Percentiles rank a stretch among this genome's conserved stretches.
Evolutionary conservation across 2,797 vertebrate species (phyloP).

Genomic region (Megalops cyprinoides): DNA sequence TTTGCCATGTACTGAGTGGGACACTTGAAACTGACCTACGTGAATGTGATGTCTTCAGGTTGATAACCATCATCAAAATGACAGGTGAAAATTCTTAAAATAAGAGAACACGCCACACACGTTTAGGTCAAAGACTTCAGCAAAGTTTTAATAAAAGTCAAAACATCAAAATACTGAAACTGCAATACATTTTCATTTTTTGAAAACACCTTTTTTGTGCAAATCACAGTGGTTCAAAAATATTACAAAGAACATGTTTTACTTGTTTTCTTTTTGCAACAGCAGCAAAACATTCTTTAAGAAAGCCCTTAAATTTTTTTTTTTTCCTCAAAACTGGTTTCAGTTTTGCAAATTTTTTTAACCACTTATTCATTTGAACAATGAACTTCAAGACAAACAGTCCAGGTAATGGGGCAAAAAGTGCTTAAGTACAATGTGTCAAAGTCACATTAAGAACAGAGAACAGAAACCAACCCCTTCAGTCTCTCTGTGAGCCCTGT

Average conservation of each 20-base stretch:
- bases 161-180: slow-evolving; percentile 83
- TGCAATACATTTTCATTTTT: slow-evolving; percentile 56
- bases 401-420: slow-evolving; percentile 60
- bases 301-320: slow-evolving; percentile 77
- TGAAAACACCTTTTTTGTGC: slow-evolving; percentile 69
- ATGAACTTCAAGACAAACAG: slow-evolving; percentile 61
- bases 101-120: slow-evolving; percentile 25
- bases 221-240: slow-evolving; percentile 85
- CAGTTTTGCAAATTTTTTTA: slow-evolving; percentile 59
- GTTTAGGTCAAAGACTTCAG: slow-evolving; percentile 64
- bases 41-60: neutral
- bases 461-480: slow-evolving; percentile 54
- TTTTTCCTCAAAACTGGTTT: slow-evolving; percentile 50
- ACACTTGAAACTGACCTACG: neutral
- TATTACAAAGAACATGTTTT: slow-evolving; percentile 72
- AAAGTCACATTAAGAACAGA: slow-evolving; percentile 53
- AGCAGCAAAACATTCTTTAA: slow-evolving; percentile 78
- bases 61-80: neutral
- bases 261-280: slow-evolving; percentile 64
- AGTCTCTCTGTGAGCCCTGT: slow-evolving; percentile 43
- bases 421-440: slow-evolving; percentile 64
- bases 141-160: slow-evolving; percentile 80
- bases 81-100: slow-evolving; percentile 1
- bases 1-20: neutral
- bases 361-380: slow-evolving; percentile 55